These are phyloP conservation scores for Acipenser transmontanus DNA, from an alignment of 2,797 vertebrate species.

Conservation along the genomic window DNA sequence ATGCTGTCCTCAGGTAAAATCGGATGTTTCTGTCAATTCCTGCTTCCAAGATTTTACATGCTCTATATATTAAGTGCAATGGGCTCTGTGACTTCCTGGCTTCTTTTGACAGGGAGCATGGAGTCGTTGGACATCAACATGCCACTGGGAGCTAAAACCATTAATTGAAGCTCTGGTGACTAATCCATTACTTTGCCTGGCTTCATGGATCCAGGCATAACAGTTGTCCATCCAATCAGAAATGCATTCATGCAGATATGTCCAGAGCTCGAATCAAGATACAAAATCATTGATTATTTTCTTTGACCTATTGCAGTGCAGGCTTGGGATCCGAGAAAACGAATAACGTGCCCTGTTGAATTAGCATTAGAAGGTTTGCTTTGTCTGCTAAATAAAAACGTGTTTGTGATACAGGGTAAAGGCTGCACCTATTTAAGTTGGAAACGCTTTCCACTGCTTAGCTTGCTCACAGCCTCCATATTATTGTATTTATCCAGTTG, in stretches of 20 bases:
- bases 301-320: constrained; percentile 9
- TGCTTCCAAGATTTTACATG: constrained; percentile 44
- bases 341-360: not conserved
- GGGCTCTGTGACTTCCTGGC: constrained; percentile 22
- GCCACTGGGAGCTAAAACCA: constrained; percentile 37
- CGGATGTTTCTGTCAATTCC: constrained; percentile 44
- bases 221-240: constrained; percentile 26
- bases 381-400: not conserved
- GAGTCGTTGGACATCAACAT: constrained; percentile 43
- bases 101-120: constrained; percentile 37
- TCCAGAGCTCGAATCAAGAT: constrained; percentile 25
- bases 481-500: too few species aligned
- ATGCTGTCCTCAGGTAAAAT: constrained; percentile 42
- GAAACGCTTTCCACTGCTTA: too few species aligned
- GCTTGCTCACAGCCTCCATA: too few species aligned
- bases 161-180: constrained; percentile 40
- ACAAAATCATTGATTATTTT: constrained; percentile 32
- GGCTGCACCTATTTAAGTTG: too few species aligned
- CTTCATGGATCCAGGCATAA: constrained; percentile 24
- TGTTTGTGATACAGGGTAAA: not conserved
- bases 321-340: constrained; percentile 4
- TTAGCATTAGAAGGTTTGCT: constrained; percentile 1
- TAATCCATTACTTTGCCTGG: constrained; percentile 34
- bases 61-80: constrained; percentile 48
- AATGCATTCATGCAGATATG: constrained; percentile 36